phyloP scores from a whole-genome alignment of 2,888 invertebrate species.

The Lamellibrachia satsuma region DNA sequence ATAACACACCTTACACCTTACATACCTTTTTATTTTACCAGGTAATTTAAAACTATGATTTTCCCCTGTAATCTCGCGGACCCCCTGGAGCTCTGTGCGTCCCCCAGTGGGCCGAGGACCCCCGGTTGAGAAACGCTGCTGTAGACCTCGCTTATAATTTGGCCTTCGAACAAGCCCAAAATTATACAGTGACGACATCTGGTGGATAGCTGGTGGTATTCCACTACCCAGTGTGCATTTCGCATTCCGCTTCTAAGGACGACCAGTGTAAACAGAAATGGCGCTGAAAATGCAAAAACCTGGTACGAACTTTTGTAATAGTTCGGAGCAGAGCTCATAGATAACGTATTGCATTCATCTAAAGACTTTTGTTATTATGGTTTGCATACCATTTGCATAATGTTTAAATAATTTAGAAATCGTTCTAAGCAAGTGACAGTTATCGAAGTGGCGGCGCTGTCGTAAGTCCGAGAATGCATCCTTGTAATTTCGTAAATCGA shows the following conservation, averaged over 20 bases:
- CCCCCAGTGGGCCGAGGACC: no score
- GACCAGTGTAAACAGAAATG: slow-evolving; percentile 29
- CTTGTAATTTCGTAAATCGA: neutral
- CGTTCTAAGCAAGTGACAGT: neutral
- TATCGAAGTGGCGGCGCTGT: neutral
- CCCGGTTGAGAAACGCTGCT: no score
- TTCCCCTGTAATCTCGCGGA: no score
- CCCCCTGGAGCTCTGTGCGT: no score
- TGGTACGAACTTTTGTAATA: neutral
- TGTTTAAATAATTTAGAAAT: neutral
- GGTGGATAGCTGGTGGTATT: neutral
- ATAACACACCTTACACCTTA: no score
- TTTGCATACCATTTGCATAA: neutral
- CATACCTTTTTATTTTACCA: no score
- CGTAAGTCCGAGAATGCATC: neutral
- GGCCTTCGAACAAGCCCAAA: neutral
- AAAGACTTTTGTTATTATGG: neutral
- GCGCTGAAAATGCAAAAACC: slow-evolving; percentile 20
- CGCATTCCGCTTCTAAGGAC: slow-evolving; percentile 28
- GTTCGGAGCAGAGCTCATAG: neutral
- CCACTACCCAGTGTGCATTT: slow-evolving; percentile 20
- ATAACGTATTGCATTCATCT: neutral
- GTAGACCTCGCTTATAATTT: neutral
- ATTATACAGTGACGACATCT: neutral
- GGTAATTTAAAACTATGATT: no score